Percentiles rank a stretch among this genome's conserved stretches.
These are phyloP conservation scores for Arbacia lixula DNA, from an alignment of 53 echinoderm and acorn worm genomes.

Conservation along the genomic window DNA sequence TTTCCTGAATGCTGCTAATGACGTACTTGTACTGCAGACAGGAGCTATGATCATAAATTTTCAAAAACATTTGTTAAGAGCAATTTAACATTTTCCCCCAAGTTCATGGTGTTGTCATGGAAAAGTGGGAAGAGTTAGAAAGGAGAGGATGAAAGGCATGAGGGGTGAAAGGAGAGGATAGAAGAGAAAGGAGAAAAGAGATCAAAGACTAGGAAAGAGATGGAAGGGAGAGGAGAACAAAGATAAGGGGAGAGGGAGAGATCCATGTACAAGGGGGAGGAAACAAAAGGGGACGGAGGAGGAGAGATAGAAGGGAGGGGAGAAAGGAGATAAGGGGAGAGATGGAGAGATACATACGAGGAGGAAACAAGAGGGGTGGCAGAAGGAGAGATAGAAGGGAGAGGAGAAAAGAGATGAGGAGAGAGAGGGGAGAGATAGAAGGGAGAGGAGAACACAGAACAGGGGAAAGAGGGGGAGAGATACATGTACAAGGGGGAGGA, in stretches of 20 bases:
- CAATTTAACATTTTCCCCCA: no score
- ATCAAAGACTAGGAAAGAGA: background rate
- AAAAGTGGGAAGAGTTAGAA: no score
- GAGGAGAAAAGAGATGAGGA: background rate
- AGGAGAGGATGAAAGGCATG: background rate
- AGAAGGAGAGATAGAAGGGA: background rate
- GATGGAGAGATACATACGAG: background rate
- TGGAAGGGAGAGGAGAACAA: no score
- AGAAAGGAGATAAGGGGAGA: background rate
- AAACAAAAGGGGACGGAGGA: no score
- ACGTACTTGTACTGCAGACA: no score
- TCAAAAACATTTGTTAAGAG: no score
- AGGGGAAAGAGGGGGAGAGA: background rate
- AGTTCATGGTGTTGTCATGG: no score
- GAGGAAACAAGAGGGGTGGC: no score
- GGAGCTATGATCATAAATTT: no score
- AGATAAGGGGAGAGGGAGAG: no score
- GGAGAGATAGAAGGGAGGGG: no score
- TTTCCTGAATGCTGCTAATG: no score
- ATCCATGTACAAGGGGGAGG: background rate
- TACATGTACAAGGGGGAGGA: background rate
- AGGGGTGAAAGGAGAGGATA: background rate
- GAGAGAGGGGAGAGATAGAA: background rate
- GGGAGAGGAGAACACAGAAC: background rate
- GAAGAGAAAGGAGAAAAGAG: background rate